Evolutionary conservation across 2,888 invertebrate species (phyloP), one percentile per base, ranked within the genome.

Genomic region (Yponomeuta sedellus): DNA sequence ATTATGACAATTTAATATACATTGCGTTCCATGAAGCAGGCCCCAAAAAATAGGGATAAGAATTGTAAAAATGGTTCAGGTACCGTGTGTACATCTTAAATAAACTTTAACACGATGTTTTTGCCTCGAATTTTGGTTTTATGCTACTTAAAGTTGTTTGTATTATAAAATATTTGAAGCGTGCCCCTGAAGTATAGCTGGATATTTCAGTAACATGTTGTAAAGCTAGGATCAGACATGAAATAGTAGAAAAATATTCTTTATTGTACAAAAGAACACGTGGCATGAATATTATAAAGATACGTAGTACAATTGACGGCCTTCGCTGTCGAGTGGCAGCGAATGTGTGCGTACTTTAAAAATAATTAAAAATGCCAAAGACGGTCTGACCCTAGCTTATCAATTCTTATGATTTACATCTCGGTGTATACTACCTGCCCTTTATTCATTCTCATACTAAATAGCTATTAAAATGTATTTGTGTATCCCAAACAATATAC

Each of bases 381-480:
- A 5, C 2, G 5, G 44, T 52, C 44, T 52, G 44, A 16, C 12
- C 5, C 44, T 16, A 52, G 44, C 44, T 74, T 70, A 69, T 20
- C 34, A 20, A 58, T 58, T 28, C 5, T 34, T 61, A 61, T 61
- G 12, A 44, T 56, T 56, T 56, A 10, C 64, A 56, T 64, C n/a
- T 64, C 56, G 56, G 64, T 64, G 52, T 52, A 61, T 61, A 61
- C 25, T 34, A 28, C 61, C 34, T 34, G 1, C 61, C 61, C 58
- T 39, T 59, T 67, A 70, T 58, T 70, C 74, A 71, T 73, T 39
- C 58, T 73, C 75, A 75, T 77, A 78, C 79, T 79, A 77, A 79
- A 79, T 79, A 78, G 77, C 77, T 77, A 77, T 69, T 74, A 74
- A 75, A 78, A 75, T 73, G 74, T 75, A 71, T 74, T 77, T 75